Percentiles rank a stretch among this genome's conserved stretches.
Conservation (phyloP, 2,888 invertebrate species). For the Elaeidobius kamerunicus region DNA sequence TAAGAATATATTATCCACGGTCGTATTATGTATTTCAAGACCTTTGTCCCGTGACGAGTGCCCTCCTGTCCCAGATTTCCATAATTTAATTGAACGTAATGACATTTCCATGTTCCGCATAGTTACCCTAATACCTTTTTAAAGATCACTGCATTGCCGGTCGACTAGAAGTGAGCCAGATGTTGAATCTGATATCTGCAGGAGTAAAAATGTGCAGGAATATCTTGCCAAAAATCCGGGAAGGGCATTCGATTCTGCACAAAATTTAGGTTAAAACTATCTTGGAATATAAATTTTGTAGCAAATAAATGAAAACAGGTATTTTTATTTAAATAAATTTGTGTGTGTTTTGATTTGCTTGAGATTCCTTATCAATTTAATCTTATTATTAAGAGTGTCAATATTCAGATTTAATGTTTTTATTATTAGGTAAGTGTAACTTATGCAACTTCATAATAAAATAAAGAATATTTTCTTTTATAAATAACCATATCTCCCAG, state of each 20-base stretch:
- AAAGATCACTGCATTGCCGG: slow-evolving; percentile 29
- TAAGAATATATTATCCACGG: neutral
- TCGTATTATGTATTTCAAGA: neutral
- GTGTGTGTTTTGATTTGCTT: no score
- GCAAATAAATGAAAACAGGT: no score
- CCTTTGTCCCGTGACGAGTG: slow-evolving; percentile 8
- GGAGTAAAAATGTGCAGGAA: neutral
- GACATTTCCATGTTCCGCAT: slow-evolving; percentile 31
- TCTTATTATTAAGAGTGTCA: no score
- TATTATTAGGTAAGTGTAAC: neutral
- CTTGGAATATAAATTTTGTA: no score
- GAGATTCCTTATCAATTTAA: no score
- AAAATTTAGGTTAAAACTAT: neutral
- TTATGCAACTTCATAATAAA: no score
- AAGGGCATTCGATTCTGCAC: no score
- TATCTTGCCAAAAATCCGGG: slow-evolving; percentile 8
- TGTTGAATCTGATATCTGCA: slow-evolving; percentile 15
- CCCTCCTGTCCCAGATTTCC: slow-evolving; percentile 21
- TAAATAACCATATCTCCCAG: no score
- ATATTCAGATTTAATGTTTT: neutral
- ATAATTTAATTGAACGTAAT: slow-evolving; percentile 30
- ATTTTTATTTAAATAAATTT: no score
- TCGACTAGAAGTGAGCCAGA: slow-evolving; percentile 22
- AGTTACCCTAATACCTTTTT: slow-evolving; percentile 29
- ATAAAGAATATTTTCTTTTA: no score